phyloP scores from a whole-genome alignment of 2,113 vertebrate genomes.

The Rissa tridactyla region DNA sequence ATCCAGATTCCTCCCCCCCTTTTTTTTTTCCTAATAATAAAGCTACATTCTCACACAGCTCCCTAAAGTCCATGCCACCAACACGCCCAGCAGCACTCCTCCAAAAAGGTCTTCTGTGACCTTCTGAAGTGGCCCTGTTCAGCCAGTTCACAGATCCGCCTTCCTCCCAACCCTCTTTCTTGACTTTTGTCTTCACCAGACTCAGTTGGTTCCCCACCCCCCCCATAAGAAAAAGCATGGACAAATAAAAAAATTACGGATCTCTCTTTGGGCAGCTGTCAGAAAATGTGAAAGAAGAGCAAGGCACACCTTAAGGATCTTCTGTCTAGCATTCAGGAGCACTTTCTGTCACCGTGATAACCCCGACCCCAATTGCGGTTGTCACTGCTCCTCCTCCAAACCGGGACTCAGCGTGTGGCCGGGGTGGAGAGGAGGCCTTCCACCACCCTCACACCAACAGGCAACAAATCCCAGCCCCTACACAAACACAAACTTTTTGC shows the following conservation, averaged over 20 bases:
- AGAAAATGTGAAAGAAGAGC: not conserved
- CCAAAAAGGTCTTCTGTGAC: not conserved
- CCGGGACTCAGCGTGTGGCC: rapidly evolving
- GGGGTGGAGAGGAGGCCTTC: not conserved
- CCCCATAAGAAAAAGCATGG: not conserved
- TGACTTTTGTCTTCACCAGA: not conserved
- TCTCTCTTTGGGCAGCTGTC: not conserved
- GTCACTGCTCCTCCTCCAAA: not conserved
- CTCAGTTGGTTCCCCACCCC: not conserved
- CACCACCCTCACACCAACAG: not conserved
- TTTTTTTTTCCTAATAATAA: too few species aligned
- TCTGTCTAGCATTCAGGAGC: not conserved
- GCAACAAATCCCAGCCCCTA: not conserved
- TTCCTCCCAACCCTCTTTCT: not conserved
- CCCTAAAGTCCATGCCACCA: not conserved
- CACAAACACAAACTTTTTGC: not conserved
- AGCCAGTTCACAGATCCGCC: not conserved
- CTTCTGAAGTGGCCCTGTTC: not conserved
- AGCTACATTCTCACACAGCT: not conserved
- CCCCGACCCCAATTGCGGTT: not conserved
- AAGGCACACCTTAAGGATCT: not conserved
- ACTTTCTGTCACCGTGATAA: not conserved
- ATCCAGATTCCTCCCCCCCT: too few species aligned
- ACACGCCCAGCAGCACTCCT: not conserved
- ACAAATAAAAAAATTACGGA: too few species aligned